Evolutionary conservation across 2,113 vertebrate species (phyloP).

Genomic region (Xenopus laevis): DNA sequence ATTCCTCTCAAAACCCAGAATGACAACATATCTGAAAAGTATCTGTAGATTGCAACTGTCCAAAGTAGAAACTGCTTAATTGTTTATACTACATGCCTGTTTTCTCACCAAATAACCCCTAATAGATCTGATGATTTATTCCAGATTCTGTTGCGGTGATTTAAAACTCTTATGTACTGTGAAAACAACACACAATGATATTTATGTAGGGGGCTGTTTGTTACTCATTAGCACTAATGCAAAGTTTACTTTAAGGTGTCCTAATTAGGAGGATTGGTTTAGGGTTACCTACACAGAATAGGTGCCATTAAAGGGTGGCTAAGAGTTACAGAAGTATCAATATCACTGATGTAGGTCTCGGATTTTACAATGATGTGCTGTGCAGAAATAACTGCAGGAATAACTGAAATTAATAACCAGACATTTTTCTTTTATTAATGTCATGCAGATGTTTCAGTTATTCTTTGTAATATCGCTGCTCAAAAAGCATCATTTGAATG

Average conservation of each 20-base stretch:
- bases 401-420: too few species aligned
- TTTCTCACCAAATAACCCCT: constrained; percentile 60
- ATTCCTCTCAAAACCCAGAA: constrained; percentile 23
- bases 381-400: neutral
- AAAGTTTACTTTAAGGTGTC: neutral
- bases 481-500: too few species aligned
- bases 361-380: neutral
- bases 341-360: neutral
- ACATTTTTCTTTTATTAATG: too few species aligned
- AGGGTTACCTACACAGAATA: neutral
- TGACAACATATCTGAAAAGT: neutral
- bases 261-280: neutral
- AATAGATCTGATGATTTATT: constrained; percentile 55
- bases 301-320: neutral
- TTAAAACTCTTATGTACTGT: constrained; percentile 9
- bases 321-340: neutral
- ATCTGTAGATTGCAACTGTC: constrained; percentile 44
- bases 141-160: constrained; percentile 51
- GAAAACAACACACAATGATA: constrained; percentile 19
- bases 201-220: constrained; percentile 2
- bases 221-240: constrained; percentile 10
- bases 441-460: too few species aligned
- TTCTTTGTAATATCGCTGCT: too few species aligned
- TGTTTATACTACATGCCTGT: constrained; percentile 63
- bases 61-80: constrained; percentile 58